phyloP scores from a whole-genome alignment of 2,888 invertebrate genomes.

The Melieria omissa region DNA sequence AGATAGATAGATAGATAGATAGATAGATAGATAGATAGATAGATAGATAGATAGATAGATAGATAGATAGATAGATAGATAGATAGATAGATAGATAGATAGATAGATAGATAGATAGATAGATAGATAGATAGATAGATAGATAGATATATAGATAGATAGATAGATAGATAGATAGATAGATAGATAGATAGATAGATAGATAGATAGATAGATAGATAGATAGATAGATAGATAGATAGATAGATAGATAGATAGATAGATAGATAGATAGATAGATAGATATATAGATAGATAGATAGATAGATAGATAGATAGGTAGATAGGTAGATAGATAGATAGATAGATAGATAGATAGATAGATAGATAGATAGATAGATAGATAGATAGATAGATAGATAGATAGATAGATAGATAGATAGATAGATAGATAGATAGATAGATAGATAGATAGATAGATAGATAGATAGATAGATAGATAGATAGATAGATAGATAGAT shows the following conservation, averaged over 20 bases:
- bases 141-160: too few species aligned
- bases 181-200: slow-evolving; percentile 1
- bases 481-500: slow-evolving; percentile 1
- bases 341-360: slow-evolving; percentile 1
- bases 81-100: slow-evolving; percentile 1
- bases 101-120: slow-evolving; percentile 1
- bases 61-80: slow-evolving; percentile 1
- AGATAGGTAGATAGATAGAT: too few species aligned
- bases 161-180: slow-evolving; percentile 1
- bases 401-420: slow-evolving; percentile 1
- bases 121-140: slow-evolving; percentile 1
- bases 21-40: slow-evolving; percentile 1
- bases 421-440: slow-evolving; percentile 1
- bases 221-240: slow-evolving; percentile 1
- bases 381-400: slow-evolving; percentile 1
- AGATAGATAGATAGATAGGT: too few species aligned
- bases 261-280: too few species aligned
- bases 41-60: slow-evolving; percentile 1
- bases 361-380: slow-evolving; percentile 1
- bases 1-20: slow-evolving; percentile 1
- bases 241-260: slow-evolving; percentile 1
- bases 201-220: slow-evolving; percentile 1
- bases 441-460: slow-evolving; percentile 1
- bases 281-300: too few species aligned
- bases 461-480: slow-evolving; percentile 1